Evolutionary conservation across 2,113 vertebrate species (phyloP), one percentile per base, ranked within the genome.

Genomic region (Amphilophus citrinellus): DNA sequence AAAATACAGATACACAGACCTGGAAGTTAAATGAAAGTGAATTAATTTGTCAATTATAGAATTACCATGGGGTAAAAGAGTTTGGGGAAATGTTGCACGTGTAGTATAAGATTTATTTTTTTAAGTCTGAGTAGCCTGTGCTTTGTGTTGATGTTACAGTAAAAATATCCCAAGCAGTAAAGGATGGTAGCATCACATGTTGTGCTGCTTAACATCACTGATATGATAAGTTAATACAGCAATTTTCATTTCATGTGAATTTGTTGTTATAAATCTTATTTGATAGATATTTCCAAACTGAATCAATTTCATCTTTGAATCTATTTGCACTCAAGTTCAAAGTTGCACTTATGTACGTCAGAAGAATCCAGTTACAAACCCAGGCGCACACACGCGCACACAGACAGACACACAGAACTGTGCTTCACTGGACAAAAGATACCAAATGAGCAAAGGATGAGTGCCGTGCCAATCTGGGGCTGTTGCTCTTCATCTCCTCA

Each of bases 11-110:
- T 75, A 42, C 6, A 61, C 77, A 61, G 75, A 76, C 53, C 73
- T 78, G 61, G 5, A 60, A 61, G 56, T 61, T 35, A 22, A 57
- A 53, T 77, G 58, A 81, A 80, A 86, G 35, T 61, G 7, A 76
- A 77, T 86, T 80, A 61, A 82, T 78, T 68, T 62, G 24, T 73
- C 61, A 5, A 10, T 89, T 80, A 82, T 73, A 63, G 61, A 83
- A 81, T 79, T 47, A 37, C 22, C 58, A 53, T 53, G 61, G 14
- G 10, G 53, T 3, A 66, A 13, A n/a, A 77, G 5, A 60, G 20
- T 6, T 87, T 77, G 27, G 61, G 89, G 84, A 89, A 89, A 93
- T 87, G 56, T 75, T 91, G 65, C 61, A 66, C 57, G 30, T 87
- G 79, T 80, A 68, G 58, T 24, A 68, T 76, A 59, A 42, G 30